These are phyloP conservation scores for Periparus ater DNA, from an alignment of 2,797 vertebrate species.

Conservation along the genomic window DNA sequence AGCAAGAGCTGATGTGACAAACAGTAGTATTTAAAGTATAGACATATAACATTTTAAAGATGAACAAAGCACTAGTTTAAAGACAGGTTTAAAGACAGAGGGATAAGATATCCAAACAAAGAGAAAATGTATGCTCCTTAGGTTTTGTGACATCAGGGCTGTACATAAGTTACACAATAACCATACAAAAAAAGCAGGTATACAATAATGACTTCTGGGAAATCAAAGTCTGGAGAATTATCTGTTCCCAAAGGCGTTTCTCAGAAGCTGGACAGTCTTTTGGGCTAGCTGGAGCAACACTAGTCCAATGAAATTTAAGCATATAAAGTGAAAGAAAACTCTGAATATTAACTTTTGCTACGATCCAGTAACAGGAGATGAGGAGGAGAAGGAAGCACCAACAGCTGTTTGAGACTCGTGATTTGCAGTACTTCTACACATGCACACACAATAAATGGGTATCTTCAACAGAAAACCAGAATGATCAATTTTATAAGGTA, in stretches of 20 bases:
- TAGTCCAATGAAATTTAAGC: neutral
- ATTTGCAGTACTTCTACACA: neutral
- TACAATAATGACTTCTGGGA: neutral
- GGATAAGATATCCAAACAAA: neutral
- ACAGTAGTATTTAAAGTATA: neutral
- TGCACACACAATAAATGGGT: neutral
- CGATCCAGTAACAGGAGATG: neutral
- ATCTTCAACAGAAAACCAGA: neutral
- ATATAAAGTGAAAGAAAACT: neutral
- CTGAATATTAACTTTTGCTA: neutral
- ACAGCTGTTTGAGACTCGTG: neutral
- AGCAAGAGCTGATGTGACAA: neutral
- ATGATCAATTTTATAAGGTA: neutral
- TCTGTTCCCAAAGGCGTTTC: neutral
- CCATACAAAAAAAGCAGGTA: neutral
- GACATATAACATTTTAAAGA: neutral
- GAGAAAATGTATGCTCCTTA: neutral
- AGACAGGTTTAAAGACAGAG: neutral
- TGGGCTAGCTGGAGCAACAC: neutral
- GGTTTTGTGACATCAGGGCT: neutral
- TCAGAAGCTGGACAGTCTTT: neutral
- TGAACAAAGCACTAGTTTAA: neutral
- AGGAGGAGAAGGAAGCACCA: neutral
- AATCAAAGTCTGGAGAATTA: neutral
- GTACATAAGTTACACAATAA: accelerated